These are phyloP conservation scores for Pogonognathellus flavescens DNA, from an alignment of 1,140 invertebrate species.

Conservation along the genomic window DNA sequence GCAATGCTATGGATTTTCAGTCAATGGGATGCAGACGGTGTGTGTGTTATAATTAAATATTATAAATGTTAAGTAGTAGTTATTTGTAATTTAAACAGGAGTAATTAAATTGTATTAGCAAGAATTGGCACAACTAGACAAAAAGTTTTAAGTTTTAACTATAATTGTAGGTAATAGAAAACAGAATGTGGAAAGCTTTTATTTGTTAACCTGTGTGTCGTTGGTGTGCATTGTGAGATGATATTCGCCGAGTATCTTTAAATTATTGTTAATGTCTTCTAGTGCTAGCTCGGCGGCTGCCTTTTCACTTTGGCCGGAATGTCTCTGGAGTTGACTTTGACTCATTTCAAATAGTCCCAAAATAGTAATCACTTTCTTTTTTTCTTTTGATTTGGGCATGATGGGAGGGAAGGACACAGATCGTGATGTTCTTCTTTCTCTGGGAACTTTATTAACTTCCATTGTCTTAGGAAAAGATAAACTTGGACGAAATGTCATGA, in stretches of 20 bases:
- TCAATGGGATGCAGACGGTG: too few species aligned
- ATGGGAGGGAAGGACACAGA: not conserved
- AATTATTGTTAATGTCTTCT: conserved; percentile 61
- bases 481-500: conserved; percentile 25
- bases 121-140: too few species aligned
- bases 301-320: conserved; percentile 61
- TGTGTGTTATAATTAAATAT: too few species aligned
- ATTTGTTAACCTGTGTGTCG: conserved; percentile 80
- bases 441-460: not conserved
- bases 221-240: conserved; percentile 81
- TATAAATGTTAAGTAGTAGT: too few species aligned
- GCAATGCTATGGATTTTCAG: too few species aligned
- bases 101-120: too few species aligned
- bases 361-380: conserved; percentile 57
- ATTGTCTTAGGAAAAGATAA: not conserved
- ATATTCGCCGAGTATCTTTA: conserved; percentile 78
- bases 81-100: too few species aligned
- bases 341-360: conserved; percentile 65
- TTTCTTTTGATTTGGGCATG: not conserved
- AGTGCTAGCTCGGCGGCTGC: conserved; percentile 63
- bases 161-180: too few species aligned
- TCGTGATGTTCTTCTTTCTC: not conserved
- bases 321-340: conserved; percentile 19
- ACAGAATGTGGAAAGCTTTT: too few species aligned
- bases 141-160: too few species aligned